phyloP scores from a whole-genome alignment of 2,797 vertebrate species.

The Sphaeramia orbicularis region DNA sequence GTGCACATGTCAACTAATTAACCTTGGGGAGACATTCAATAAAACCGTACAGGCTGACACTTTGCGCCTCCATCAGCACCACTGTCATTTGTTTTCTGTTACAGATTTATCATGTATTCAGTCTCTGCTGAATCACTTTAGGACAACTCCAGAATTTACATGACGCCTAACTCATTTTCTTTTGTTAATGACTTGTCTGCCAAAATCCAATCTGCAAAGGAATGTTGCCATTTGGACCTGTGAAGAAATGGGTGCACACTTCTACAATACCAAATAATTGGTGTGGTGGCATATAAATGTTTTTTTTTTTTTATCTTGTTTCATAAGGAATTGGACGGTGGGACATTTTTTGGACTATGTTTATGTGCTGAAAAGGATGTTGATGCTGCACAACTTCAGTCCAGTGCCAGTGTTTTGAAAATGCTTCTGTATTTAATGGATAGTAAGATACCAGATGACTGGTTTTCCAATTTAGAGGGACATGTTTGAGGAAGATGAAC shows the following conservation, averaged over 20 bases:
- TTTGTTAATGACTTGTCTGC: conserved; percentile 10
- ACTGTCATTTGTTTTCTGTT: conserved; percentile 11
- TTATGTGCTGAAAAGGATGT: conserved; percentile 13
- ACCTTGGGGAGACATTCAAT: conserved; percentile 33
- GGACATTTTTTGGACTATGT: not conserved
- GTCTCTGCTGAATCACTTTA: conserved; percentile 22
- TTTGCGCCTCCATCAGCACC: conserved; percentile 20
- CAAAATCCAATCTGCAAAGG: conserved; percentile 30
- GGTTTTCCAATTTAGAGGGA: too few species aligned
- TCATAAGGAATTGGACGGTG: not conserved
- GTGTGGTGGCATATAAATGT: conserved; percentile 1
- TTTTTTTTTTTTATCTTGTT: not conserved
- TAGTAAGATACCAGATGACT: not conserved
- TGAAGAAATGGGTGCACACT: conserved; percentile 4
- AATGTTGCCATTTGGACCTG: conserved; percentile 15
- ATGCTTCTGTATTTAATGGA: conserved; percentile 3
- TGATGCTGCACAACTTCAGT: not conserved
- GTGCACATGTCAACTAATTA: conserved; percentile 39
- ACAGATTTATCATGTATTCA: conserved; percentile 40
- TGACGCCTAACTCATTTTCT: conserved; percentile 7
- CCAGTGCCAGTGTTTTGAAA: conserved; percentile 1
- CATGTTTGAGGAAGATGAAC: too few species aligned
- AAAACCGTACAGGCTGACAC: conserved; percentile 31
- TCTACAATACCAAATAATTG: conserved; percentile 9
- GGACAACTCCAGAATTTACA: conserved; percentile 28